Evolutionary conservation across 2,113 vertebrate species (phyloP).

Genomic region (Plestiodon gilberti): DNA sequence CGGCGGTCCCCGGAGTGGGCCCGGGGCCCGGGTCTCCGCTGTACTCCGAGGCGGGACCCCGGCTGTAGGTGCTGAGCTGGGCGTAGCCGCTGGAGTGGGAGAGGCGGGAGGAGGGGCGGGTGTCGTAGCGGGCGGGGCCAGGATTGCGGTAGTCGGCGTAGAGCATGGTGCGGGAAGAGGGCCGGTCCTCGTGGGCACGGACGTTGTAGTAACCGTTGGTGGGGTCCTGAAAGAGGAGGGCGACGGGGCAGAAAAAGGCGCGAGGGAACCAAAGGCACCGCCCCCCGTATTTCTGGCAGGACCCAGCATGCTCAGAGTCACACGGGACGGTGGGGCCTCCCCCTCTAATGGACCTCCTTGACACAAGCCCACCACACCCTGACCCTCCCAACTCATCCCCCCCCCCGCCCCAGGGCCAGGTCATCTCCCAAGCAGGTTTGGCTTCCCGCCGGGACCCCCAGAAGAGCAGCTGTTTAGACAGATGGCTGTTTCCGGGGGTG

Average conservation of each 20-base stretch:
- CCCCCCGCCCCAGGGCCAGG: no score
- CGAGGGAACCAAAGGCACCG: accelerated
- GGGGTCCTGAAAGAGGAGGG: slow-evolving; percentile 81
- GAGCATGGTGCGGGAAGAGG: slow-evolving; percentile 84
- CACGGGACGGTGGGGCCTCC: no score
- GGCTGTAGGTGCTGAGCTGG: slow-evolving; percentile 88
- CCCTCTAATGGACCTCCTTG: no score
- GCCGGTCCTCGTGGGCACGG: slow-evolving; percentile 89
- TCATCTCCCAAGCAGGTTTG: no score
- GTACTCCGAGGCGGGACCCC: slow-evolving; percentile 71
- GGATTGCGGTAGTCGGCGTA: slow-evolving; percentile 88
- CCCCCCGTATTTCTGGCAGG: no score
- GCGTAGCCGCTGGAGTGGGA: slow-evolving; percentile 91
- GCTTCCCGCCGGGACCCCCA: no score
- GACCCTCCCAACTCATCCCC: no score
- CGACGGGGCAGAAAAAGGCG: accelerated
- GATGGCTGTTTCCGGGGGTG: no score
- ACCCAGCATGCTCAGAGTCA: no score
- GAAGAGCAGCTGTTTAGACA: no score
- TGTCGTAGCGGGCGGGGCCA: slow-evolving; percentile 84
- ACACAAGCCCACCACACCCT: no score
- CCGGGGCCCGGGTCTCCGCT: slow-evolving; percentile 45
- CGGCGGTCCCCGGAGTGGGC: slow-evolving; percentile 25
- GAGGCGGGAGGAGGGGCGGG: slow-evolving; percentile 86
- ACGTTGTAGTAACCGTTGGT: slow-evolving; percentile 98